Conservation (phyloP, 2,113 vertebrate genomes). For the Synchiropus splendidus region DNA sequence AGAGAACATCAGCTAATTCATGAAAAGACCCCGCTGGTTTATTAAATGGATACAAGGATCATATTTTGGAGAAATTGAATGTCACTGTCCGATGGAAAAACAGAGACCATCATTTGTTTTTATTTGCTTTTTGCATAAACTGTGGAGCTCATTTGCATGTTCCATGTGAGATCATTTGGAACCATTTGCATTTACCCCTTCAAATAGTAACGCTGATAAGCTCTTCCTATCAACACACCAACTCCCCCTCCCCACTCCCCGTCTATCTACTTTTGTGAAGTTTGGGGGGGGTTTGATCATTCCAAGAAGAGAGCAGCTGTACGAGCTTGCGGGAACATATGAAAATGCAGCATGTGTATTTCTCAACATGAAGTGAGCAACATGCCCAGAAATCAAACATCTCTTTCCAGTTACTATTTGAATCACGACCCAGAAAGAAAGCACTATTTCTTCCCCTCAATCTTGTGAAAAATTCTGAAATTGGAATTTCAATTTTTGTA, state of each 20-base stretch:
- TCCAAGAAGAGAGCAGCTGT: slow-evolving; percentile 47
- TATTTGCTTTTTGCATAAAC: slow-evolving; percentile 48
- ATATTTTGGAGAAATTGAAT: slow-evolving; percentile 30
- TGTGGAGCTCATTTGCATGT: slow-evolving; percentile 53
- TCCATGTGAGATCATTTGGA: slow-evolving; percentile 63
- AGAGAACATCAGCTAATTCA: slow-evolving; percentile 24
- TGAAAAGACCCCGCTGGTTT: slow-evolving; percentile 28
- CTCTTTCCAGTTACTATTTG: too few species aligned
- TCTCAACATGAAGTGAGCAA: slow-evolving; percentile 41
- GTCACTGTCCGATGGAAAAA: slow-evolving; percentile 21
- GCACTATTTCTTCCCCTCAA: too few species aligned
- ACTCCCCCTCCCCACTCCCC: slow-evolving; percentile 29
- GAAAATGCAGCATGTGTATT: slow-evolving; percentile 32
- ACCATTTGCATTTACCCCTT: slow-evolving; percentile 63
- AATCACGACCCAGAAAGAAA: too few species aligned
- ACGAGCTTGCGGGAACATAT: slow-evolving; percentile 20
- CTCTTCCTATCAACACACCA: slow-evolving; percentile 58
- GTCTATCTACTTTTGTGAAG: slow-evolving; percentile 40
- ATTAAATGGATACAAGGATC: slow-evolving; percentile 26
- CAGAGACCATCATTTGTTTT: not conserved
- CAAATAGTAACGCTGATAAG: slow-evolving; percentile 54
- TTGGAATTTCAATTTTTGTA: too few species aligned
- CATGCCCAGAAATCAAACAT: slow-evolving; percentile 49
- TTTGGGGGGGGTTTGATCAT: slow-evolving; percentile 61
- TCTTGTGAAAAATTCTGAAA: too few species aligned